Percentiles rank a stretch among this genome's conserved stretches.
These are phyloP conservation scores for Thamnaconus septentrionalis DNA, from an alignment of 2,113 vertebrate species.

Conservation along the genomic window DNA sequence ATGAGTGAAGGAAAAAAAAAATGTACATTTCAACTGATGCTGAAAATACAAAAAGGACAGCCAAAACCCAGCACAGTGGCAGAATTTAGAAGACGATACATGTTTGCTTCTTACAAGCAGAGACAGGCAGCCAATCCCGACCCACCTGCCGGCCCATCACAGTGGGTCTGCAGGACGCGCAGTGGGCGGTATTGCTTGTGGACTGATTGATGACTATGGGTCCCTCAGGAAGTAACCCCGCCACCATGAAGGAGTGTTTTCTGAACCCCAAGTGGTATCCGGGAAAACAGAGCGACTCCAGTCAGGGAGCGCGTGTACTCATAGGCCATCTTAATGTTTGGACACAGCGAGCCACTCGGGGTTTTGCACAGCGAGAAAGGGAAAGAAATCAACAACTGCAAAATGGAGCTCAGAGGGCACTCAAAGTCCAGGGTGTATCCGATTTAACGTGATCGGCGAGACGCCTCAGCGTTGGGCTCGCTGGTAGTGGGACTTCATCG, in stretches of 20 bases:
- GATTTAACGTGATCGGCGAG: slow-evolving; percentile 12
- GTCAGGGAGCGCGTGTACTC: slow-evolving; percentile 61
- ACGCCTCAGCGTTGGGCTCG: slow-evolving; percentile 1
- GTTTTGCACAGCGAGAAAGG: slow-evolving; percentile 38
- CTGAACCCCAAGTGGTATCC: slow-evolving; percentile 75
- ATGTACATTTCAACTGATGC: slow-evolving; percentile 1
- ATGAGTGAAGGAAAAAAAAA: too few relatives aligned
- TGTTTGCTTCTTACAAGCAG: not conserved
- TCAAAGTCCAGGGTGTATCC: slow-evolving; percentile 20
- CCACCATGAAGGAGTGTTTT: slow-evolving; percentile 79
- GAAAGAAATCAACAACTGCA: slow-evolving; percentile 33
- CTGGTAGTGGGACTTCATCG: not conserved
- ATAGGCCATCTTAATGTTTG: slow-evolving; percentile 70
- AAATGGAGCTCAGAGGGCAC: slow-evolving; percentile 28
- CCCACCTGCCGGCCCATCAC: slow-evolving; percentile 66
- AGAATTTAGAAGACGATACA: not conserved
- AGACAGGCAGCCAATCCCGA: slow-evolving; percentile 32
- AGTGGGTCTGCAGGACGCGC: slow-evolving; percentile 43
- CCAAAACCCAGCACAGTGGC: slow-evolving; percentile 3
- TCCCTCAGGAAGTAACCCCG: slow-evolving; percentile 75
- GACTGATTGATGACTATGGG: slow-evolving; percentile 74
- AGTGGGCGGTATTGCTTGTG: slow-evolving; percentile 66
- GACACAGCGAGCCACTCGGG: slow-evolving; percentile 55
- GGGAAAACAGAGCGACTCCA: slow-evolving; percentile 71
- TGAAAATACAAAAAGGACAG: slow-evolving; percentile 14